These are phyloP conservation scores for Podocnemis expansa DNA, from an alignment of 2,113 vertebrate genomes.

Conservation along the genomic window DNA sequence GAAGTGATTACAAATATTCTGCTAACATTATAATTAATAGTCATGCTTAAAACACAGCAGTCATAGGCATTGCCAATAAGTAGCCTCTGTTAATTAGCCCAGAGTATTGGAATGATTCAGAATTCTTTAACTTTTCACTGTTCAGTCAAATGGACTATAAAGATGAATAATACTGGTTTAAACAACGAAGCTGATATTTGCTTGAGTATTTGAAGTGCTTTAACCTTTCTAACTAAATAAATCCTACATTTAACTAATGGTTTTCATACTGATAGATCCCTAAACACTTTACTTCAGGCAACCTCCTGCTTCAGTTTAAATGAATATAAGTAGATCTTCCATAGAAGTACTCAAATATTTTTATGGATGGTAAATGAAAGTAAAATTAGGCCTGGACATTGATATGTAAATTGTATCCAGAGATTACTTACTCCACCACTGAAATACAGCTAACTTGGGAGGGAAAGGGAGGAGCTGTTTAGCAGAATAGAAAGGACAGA, in stretches of 20 bases:
- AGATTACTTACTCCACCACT: background rate
- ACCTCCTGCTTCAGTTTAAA: background rate
- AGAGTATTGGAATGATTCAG: slow-evolving; percentile 51
- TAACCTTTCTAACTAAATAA: slow-evolving; percentile 41
- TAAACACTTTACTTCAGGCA: background rate
- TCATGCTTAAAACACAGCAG: slow-evolving; percentile 61
- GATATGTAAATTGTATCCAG: background rate
- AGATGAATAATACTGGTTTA: slow-evolving; percentile 14
- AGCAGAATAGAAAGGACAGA: background rate
- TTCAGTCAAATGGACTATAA: slow-evolving; percentile 30
- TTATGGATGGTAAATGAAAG: background rate
- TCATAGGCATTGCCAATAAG: slow-evolving; percentile 52
- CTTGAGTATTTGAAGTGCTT: slow-evolving; percentile 6
- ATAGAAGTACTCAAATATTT: background rate
- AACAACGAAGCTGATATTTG: slow-evolving; percentile 5
- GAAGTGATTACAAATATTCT: slow-evolving; percentile 78
- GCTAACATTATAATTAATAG: slow-evolving; percentile 78
- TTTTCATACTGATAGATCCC: background rate
- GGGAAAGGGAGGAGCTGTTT: background rate
- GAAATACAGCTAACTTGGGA: background rate
- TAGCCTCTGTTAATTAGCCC: slow-evolving; percentile 59
- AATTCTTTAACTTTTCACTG: slow-evolving; percentile 27
- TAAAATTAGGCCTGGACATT: background rate
- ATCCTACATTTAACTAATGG: background rate
- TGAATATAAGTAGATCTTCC: background rate